Evolutionary conservation across 1,140 invertebrate genomes (phyloP), one percentile per base, ranked within the genome.

Genomic region (Scaptodrosophila lebanonensis): DNA sequence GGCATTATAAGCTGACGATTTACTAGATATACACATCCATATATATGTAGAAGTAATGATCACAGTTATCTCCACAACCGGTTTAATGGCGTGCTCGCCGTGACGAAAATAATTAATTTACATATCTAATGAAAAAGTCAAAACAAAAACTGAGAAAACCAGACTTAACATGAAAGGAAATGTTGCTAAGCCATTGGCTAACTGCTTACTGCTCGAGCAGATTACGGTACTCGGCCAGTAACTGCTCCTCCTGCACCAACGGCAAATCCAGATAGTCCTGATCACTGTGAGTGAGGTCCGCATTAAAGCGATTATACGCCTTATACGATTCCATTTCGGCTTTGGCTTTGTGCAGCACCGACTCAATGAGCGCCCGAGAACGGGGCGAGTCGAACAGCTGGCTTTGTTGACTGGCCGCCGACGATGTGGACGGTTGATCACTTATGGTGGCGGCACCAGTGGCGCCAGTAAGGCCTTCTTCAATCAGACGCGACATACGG

Each of bases 231-330:
- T 91, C 89, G 3, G 83, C 86, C 1, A 92, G 87, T 54, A 91
- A 89, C 27, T 89, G 84, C 73, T 91, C 90, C 79, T 92, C 91
- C 45, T 90, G 88, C 2, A 85, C 60, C 7, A 92, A 84, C 1
- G 88, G 88, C 9, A 91, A 82, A 79, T 91, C 90, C 25, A 92
- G 77, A 71, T 92, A 89, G 53, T 91, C 91, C 64, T 91, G 90
- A 35, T 92, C 91, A 6, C 89, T 89, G 13, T 85, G 86, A 1
- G 86, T 86, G 9, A 92, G 88, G 43, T 90, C 90, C 8, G 90
- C 87, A n/a, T 89, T 86, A 12, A 93, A 87, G 2, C 91, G 87
- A 11, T 89, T 72, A 30, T 89, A 89, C 0, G 92, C 92, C 66
- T 82, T 60, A 8, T 67, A 60, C 0, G 76, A 63, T 29, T 73